Base-by-base conservation (phyloP, 2,113 vertebrate genomes). In the Eurypyga helias region DNA sequence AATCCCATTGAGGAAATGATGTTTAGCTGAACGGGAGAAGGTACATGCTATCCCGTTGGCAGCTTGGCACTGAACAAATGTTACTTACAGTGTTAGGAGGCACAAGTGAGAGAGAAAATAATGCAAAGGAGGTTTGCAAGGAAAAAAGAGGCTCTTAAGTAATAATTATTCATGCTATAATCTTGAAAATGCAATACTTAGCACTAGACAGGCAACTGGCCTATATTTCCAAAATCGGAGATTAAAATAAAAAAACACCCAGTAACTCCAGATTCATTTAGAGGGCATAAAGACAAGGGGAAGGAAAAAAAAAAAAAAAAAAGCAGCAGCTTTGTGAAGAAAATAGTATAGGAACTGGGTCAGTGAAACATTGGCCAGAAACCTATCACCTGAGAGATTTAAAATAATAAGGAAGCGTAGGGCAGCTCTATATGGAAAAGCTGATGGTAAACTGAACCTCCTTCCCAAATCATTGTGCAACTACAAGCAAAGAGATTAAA, bases 161-260 rank as follows among this genome's bases (percentile, higher is more conserved):
- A 83, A 61, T 75, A 83, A 92, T 77, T 90, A 90, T 92, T 94
- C 75, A 17, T 4, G 17, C 25, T 20, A 64, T 80, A 83, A 79
- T 83, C 83, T 91, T 89, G 46, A 77, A 96, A 92, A 91, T n/a
- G 41, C 17, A 80, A n/a, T 26, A 21, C n/a, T 81, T 91, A 33
- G 34, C 69, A 75, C 25, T 23, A 91, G 67, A 64, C 48, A 73
- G 34, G 51, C 67, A 83, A 95, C 28, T 66, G 20, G 49, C 51
- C 76, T 62, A 10, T 54, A 55, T 34, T 75, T 66, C 71, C 36
- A 82, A 88, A 94, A 36, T 15, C 8, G 54, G 46, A 83, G 55
- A 89, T 83, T 62, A 92, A 88, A 85, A 70, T 48, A 29, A 66
- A 76, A 41, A 91, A 67, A 18, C 21, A 36, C 17, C 7, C 60